Base-by-base conservation (phyloP, 2,888 invertebrate genomes). In the Arge pagana region DNA sequence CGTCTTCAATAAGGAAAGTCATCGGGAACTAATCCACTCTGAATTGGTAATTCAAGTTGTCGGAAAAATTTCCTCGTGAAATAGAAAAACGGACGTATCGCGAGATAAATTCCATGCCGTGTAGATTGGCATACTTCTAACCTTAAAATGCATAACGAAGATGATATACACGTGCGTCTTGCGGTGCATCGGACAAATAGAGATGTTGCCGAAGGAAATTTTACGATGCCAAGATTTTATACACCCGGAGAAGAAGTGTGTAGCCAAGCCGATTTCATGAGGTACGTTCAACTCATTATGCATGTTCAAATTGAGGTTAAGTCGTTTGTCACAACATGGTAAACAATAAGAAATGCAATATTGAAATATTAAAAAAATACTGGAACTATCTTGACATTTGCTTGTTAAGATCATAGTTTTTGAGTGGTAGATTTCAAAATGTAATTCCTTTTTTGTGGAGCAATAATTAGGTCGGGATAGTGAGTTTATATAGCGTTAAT, bases 241-340 rank as follows among this genome's bases (percentile, higher is more conserved):
- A 92, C 93, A 3, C 95, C 96, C 0, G 95, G 96, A 10, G 91
- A 95, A 81, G 84, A 90, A 60, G 89, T 96, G 53, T 89, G 89
- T 42, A 84, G 86, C 49, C 89, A 92, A 73, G 82, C 86, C 66
- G 90, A 90, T 67, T 91, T 89, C 76, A 88, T 93, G 85, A 86
- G 90, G 92, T 91, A 63, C 48, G 21, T 36, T 21, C 30, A 26
- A 18, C 13, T 33, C 6, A 5, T 33, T 7, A 11, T 13, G 7
- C 33, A 33, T 33, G 11, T n/a, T 7, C 33, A 13, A 42, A 13
- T 15, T 3, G 3, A 24, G 15, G 4, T 23, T 11, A 21, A 5
- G 4, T 11, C 24, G 5, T 21, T 23, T 37, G n/a, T 19, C 18
- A 37, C 6, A 4, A 31, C 35, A 13, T 24, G 2, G 76, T 21